These are phyloP conservation scores for Spizaetus ornatus DNA, from an alignment of 2,113 vertebrate species.

Conservation along the genomic window DNA sequence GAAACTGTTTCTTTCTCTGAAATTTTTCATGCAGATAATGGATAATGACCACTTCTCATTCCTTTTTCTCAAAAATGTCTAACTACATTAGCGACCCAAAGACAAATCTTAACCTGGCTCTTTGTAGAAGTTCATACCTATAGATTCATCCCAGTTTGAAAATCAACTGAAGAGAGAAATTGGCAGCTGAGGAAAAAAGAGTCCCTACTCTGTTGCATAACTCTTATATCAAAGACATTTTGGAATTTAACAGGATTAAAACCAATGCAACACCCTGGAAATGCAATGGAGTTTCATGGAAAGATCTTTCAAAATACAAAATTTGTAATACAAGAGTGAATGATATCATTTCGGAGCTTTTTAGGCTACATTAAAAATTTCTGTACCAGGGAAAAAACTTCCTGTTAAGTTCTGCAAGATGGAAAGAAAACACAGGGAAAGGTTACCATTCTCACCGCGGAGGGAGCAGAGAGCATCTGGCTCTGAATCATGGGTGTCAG, in stretches of 20 bases:
- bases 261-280: background rate
- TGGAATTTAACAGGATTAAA: background rate
- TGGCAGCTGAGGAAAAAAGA: background rate
- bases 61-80: slow-evolving; percentile 72
- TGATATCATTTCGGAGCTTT: background rate
- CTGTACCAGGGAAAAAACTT: background rate
- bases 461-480: background rate
- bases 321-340: background rate
- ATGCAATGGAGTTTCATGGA: background rate
- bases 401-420: background rate
- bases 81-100: slow-evolving; percentile 71
- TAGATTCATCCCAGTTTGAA: slow-evolving; percentile 47
- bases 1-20: slow-evolving; percentile 68
- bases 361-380: background rate
- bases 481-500: background rate
- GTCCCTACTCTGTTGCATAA: background rate
- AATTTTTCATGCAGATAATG: slow-evolving; percentile 77
- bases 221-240: background rate
- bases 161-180: slow-evolving; percentile 27
- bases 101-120: slow-evolving; percentile 65
- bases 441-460: background rate
- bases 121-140: slow-evolving; percentile 56
- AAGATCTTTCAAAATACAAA: background rate
- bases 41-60: slow-evolving; percentile 77
- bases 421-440: background rate